Evolutionary conservation across 2,888 invertebrate genomes (phyloP).

Genomic region (Stegophylla sp.): DNA sequence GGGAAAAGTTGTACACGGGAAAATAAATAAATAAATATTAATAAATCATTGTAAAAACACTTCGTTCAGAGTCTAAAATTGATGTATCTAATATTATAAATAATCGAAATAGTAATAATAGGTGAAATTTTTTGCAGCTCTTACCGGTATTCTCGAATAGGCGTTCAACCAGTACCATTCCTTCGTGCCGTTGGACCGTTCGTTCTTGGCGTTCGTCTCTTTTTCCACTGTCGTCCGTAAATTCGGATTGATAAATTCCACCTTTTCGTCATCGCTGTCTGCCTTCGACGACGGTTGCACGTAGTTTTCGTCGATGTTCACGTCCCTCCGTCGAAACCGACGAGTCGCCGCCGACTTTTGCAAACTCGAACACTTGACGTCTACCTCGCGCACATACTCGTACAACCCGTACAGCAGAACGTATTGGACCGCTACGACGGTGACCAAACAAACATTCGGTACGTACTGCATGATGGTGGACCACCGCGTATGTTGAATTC

Average conservation of each 20-base stretch:
- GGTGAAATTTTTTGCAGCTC: too few relatives aligned
- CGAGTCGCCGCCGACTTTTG: not conserved
- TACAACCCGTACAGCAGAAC: constrained; percentile 48
- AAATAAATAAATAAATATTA: too few relatives aligned
- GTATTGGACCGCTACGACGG: constrained; percentile 46
- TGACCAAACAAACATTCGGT: constrained; percentile 39
- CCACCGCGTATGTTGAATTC: not conserved
- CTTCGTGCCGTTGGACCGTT: constrained; percentile 67
- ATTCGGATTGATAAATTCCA: constrained; percentile 79
- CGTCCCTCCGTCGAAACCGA: constrained; percentile 32
- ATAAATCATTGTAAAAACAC: too few relatives aligned
- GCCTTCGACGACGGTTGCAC: constrained; percentile 32
- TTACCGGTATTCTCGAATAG: constrained; percentile 84
- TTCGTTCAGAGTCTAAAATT: too few relatives aligned
- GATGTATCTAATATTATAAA: too few relatives aligned
- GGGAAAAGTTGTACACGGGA: too few relatives aligned
- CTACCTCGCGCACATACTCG: constrained; percentile 46
- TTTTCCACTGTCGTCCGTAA: constrained; percentile 73
- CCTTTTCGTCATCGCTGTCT: constrained; percentile 66
- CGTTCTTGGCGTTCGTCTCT: constrained; percentile 67
- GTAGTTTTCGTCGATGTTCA: constrained; percentile 33
- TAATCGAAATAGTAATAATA: too few relatives aligned
- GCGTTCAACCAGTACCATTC: constrained; percentile 88
- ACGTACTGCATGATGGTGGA: constrained; percentile 52
- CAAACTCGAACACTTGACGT: constrained; percentile 29